A percentile compares a stretch with the other conserved stretches of the same genome.
Conservation (phyloP, 2,888 invertebrate species). For the Tipula helvola region DNA sequence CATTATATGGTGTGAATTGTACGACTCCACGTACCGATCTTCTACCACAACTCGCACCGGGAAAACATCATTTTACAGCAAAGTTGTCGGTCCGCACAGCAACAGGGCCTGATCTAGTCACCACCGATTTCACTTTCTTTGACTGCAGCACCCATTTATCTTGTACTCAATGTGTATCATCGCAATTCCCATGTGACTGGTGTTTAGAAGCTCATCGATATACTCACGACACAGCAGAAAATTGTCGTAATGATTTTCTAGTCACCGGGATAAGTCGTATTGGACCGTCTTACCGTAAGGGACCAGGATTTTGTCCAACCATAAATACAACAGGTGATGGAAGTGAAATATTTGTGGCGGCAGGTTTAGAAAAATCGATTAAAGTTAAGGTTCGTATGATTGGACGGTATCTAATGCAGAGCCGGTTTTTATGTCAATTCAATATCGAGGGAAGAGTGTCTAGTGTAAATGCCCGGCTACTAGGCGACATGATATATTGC, state of each 20-base stretch:
- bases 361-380: conserved; percentile 79
- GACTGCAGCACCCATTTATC: conserved; percentile 95
- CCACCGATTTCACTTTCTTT: conserved; percentile 96
- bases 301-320: conserved; percentile 88
- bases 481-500: conserved; percentile 89
- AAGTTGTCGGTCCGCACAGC: conserved; percentile 86
- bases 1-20: conserved; percentile 85
- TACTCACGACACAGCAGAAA: conserved; percentile 89
- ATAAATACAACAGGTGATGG: conserved; percentile 82
- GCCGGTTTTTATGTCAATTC: conserved; percentile 88
- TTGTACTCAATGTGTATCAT: conserved; percentile 92
- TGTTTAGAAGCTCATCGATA: conserved; percentile 94
- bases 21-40: conserved; percentile 90
- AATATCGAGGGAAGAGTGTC: conserved; percentile 91
- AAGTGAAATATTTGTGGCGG: conserved; percentile 85
- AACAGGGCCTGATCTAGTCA: conserved; percentile 87
- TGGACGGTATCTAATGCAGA: conserved; percentile 89
- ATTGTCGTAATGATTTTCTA: conserved; percentile 85
- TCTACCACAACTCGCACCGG: conserved; percentile 82
- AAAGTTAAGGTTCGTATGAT: conserved; percentile 91
- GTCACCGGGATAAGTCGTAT: conserved; percentile 85
- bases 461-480: conserved; percentile 77
- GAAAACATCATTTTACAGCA: conserved; percentile 91
- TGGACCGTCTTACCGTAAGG: conserved; percentile 87
- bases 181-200: conserved; percentile 95